Conservation (phyloP, 2,888 invertebrate species). For the Spatulosminthurus flaviceps region DNA sequence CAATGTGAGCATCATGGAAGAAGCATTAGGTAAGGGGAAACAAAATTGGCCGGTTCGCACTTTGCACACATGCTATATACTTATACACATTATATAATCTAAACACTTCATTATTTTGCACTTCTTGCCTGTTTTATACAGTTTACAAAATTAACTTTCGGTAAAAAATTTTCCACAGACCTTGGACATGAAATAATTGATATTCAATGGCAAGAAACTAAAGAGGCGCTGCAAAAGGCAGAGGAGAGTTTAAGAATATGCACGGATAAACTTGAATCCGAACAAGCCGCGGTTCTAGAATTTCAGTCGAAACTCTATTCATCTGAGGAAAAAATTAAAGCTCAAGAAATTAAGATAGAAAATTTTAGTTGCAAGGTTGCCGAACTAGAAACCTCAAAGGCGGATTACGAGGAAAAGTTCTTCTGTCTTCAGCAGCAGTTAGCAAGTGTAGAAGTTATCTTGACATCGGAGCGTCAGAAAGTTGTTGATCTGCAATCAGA, state of each 20-base stretch:
- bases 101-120: neutral
- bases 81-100: neutral
- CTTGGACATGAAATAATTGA: constrained; percentile 41
- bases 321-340: no score
- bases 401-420: neutral
- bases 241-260: constrained; percentile 1
- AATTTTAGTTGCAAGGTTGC: neutral
- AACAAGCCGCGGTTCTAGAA: neutral
- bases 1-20: constrained; percentile 10
- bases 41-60: no score
- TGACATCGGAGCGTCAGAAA: neutral
- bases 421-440: neutral
- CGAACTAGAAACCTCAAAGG: neutral
- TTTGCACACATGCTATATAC: neutral
- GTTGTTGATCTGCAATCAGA: neutral
- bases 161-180: neutral
- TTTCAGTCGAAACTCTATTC: no score
- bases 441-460: neutral
- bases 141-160: neutral
- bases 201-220: constrained; percentile 35
- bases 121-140: neutral
- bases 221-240: neutral
- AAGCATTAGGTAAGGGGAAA: constrained; percentile 19
- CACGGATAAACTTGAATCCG: neutral
- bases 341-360: neutral